A percentile compares a stretch with the other conserved stretches of the same genome.
These are phyloP conservation scores for Thinocorus orbignyianus DNA, from an alignment of 2,113 vertebrate genomes.

Conservation along the genomic window DNA sequence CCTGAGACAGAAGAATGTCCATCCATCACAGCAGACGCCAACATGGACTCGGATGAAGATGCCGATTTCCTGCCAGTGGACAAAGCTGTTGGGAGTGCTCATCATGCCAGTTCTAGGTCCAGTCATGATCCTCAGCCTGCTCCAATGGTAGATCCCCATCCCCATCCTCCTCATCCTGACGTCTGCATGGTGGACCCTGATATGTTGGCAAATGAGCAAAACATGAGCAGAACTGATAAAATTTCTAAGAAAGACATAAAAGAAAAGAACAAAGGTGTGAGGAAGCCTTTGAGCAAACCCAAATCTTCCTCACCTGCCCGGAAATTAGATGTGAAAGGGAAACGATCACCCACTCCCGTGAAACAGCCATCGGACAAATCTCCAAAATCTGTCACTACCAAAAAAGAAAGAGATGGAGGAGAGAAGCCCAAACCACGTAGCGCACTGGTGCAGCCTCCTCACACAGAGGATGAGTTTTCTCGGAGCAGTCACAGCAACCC, in stretches of 20 bases:
- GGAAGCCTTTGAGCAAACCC: slow-evolving; percentile 83
- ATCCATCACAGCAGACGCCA: slow-evolving; percentile 90
- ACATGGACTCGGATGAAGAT: slow-evolving; percentile 91
- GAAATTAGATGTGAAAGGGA: slow-evolving; percentile 84
- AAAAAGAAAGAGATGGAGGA: slow-evolving; percentile 78
- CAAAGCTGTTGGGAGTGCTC: slow-evolving; percentile 81
- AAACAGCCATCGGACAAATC: slow-evolving; percentile 82
- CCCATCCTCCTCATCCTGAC: slow-evolving; percentile 88
- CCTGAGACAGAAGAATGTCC: slow-evolving; percentile 92
- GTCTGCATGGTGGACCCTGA: slow-evolving; percentile 98
- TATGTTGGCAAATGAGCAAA: slow-evolving; percentile 81
- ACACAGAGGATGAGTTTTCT: slow-evolving; percentile 82
- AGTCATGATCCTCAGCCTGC: slow-evolving; percentile 87
- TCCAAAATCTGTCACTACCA: slow-evolving; percentile 76
- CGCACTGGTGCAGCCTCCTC: slow-evolving; percentile 75
- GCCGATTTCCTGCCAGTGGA: slow-evolving; percentile 92
- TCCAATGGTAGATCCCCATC: slow-evolving; percentile 86
- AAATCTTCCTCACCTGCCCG: slow-evolving; percentile 88
- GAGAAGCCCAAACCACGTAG: slow-evolving; percentile 81
- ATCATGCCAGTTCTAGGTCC: slow-evolving; percentile 78
- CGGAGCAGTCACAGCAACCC: slow-evolving; percentile 81
- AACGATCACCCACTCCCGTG: slow-evolving; percentile 85
- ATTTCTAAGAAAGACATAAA: slow-evolving; percentile 91
- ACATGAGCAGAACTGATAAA: slow-evolving; percentile 80
- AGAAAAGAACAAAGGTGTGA: slow-evolving; percentile 81